phyloP scores from a whole-genome alignment of 1,140 invertebrate genomes.

The roundworm (Caenorhabditis elegans) region DNA sequence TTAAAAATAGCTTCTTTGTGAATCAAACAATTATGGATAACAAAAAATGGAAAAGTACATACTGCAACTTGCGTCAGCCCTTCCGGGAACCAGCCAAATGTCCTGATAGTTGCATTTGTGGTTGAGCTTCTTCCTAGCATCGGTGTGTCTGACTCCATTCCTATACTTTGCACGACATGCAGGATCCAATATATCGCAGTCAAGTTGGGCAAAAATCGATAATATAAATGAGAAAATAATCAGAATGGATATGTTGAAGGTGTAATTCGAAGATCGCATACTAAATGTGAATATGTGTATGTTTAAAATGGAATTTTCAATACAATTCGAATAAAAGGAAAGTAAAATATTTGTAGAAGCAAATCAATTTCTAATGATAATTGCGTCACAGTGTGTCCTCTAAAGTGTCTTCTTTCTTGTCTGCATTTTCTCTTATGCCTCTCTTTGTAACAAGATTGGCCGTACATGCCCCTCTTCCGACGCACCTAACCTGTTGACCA shows the following conservation, averaged over 20 bases:
- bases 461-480: background rate
- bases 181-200: slow-evolving; percentile 60
- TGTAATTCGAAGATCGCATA: background rate
- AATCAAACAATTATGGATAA: background rate
- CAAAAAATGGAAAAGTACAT: slow-evolving; percentile 40
- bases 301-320: background rate
- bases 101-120: slow-evolving; percentile 61
- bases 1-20: slow-evolving; percentile 43
- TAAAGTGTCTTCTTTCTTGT: background rate
- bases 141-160: slow-evolving; percentile 31
- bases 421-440: background rate
- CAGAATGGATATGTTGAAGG: background rate
- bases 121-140: slow-evolving; percentile 36
- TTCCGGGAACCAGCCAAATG: slow-evolving; percentile 64
- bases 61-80: slow-evolving; percentile 65
- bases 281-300: background rate
- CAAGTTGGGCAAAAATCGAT: slow-evolving; percentile 4
- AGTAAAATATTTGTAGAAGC: background rate
- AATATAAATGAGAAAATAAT: background rate
- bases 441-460: background rate
- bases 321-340: background rate
- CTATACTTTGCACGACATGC: slow-evolving; percentile 51
- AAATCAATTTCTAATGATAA: background rate
- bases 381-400: background rate
- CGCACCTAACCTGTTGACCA: background rate